Evolutionary conservation across 2,797 vertebrate genomes (phyloP), one percentile per base, ranked within the genome.

Genomic region (Coregonus ussuriensis): DNA sequence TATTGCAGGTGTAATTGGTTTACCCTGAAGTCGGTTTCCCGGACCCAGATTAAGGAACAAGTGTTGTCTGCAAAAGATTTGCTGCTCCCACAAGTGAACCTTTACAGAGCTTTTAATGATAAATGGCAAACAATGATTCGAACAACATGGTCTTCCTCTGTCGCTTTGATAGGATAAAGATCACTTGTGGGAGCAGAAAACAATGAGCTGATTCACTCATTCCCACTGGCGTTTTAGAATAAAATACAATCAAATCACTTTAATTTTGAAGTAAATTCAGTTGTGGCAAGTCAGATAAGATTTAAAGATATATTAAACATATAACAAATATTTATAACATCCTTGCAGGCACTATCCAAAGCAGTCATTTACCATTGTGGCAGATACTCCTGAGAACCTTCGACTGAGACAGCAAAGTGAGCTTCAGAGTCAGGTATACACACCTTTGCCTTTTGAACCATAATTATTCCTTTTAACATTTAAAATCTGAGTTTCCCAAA

Each of bases 321-420:
- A 62, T 62, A 62, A 62, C n/a, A n/a, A 6, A 62, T 62, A 62
- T 47, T 13, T 47, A 11, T 29, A 13, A 63, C 59, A 63, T 63
- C 59, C 59, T 47, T 25, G 31, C 29, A 96, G 96, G 87, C 96
- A 97, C 83, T 97, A 97, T 83, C 96, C 96, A 78, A 97, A 97
- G 90, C 96, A 96, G 86, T 95, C 96, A 47, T 97, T 97, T 83
- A 97, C 96, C 77, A 95, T 94, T 0, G 96, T 97, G 90, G 91
- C 96, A 37, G 96, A 97, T 82, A 96, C 96, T 66, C 96, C 96
- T 9, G 96, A 97, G 92, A 97, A 97, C 84, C 93, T 96, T 79
- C 95, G 96, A 4, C 91, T 97, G 89, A 96, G 95, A 88, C 96
- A 97, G 81, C 96, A 97, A 86, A 97, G 96, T 76, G 95, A 97